Base-by-base conservation (phyloP, 2,113 vertebrate genomes). In the Leiothrix lutea region DNA sequence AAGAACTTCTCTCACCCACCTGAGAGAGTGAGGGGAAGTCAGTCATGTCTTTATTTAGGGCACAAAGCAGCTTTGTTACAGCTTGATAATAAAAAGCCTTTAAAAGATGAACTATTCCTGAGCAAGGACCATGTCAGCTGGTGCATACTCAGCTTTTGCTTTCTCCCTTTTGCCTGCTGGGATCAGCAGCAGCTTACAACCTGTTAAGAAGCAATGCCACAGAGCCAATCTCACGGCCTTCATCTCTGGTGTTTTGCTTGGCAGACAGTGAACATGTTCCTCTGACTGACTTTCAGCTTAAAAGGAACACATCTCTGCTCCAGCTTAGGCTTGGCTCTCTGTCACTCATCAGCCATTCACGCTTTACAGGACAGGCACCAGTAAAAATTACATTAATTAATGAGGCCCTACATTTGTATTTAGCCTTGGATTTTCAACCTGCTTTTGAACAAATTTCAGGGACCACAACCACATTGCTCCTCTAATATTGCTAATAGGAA, bases 21-120 rank as follows among this genome's bases (percentile, higher is more conserved):
- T 94, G 84, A 95, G 61, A 84, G 44, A 92, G 36, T 44, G 31
- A 45, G n/a, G 45, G 77, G 79, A 95, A 94, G 42, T 5, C 0
- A 44, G 53, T 61, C 40, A 72, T 18, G 65, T 74, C 73, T 94
- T 88, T 91, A 51, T 87, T 89, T 85, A 87, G n/a, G 65, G n/a
- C 40, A 94, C 48, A 97, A 94, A 91, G 72, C 48, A 81, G 56
- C 69, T 91, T 94, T 95, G 67, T 65, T 75, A 74, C 14, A 86
- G 60, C n/a, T 58, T 15, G 28, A 75, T 67, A 94, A 85, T 40
- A 87, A 79, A 95, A 92, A 40, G 38, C 61, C 61, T 84, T 91
- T 74, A 75, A 75, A 94, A 84, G 40, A 8, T 14, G 48, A 77
- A 84, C 40, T 66, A 36, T 51, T 89, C 48, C 86, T 61, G 40